A percentile compares a stretch with the other conserved stretches of the same genome.
These are phyloP conservation scores for Habrosyne pyritoides DNA, from an alignment of 2,888 invertebrate genomes.

Conservation along the genomic window DNA sequence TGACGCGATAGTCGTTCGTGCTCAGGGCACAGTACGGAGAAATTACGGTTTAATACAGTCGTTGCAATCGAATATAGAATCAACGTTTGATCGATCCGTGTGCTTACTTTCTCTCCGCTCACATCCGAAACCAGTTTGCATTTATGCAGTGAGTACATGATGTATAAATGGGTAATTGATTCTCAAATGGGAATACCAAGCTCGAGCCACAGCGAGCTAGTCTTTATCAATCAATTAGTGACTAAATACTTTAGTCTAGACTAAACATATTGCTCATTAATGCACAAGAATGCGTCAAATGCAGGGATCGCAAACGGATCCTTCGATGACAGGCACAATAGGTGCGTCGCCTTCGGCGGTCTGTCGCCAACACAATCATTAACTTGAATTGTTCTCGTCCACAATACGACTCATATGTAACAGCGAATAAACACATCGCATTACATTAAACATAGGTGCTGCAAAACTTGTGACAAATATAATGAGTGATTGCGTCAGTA, in stretches of 20 bases:
- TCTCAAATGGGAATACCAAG: neutral
- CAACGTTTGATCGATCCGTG: slow-evolving; percentile 16
- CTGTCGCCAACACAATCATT: slow-evolving; percentile 29
- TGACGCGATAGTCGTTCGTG: too few relatives aligned
- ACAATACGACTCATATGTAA: slow-evolving; percentile 15
- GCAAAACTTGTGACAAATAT: neutral
- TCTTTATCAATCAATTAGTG: neutral
- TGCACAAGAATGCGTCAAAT: slow-evolving; percentile 7
- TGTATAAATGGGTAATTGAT: neutral
- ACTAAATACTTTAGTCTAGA: neutral
- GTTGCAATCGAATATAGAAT: neutral
- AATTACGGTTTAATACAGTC: slow-evolving; percentile 5
- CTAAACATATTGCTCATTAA: neutral
- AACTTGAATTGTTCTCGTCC: slow-evolving; percentile 28
- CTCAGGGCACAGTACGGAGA: too few relatives aligned
- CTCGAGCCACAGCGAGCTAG: neutral
- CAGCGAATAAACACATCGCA: neutral
- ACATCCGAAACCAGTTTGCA: slow-evolving; percentile 40
- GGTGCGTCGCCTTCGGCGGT: slow-evolving; percentile 22
- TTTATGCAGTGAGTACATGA: slow-evolving; percentile 27
- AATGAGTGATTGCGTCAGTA: neutral
- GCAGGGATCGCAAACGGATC: slow-evolving; percentile 23
- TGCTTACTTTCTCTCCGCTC: slow-evolving; percentile 41
- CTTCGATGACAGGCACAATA: slow-evolving; percentile 12
- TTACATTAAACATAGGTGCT: neutral